phyloP scores from a whole-genome alignment of 2,797 vertebrate genomes.

The Huso huso region DNA sequence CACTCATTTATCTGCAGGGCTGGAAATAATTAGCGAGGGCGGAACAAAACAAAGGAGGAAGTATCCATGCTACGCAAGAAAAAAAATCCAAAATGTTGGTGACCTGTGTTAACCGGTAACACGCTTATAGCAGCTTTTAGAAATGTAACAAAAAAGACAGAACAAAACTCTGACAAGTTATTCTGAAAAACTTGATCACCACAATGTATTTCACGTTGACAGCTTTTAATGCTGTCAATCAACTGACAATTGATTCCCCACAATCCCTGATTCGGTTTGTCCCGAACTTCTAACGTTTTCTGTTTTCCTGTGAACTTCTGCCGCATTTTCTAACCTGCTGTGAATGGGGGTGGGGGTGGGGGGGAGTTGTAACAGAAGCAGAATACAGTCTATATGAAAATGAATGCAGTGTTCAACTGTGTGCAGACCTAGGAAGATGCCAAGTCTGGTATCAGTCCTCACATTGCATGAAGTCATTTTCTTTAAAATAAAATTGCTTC shows the following conservation, averaged over 20 bases:
- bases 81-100: no score
- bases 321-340: not conserved
- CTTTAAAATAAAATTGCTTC: not conserved
- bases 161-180: no score
- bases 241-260: no score
- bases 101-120: no score
- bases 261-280: not conserved
- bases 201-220: no score
- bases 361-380: not conserved
- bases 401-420: not conserved
- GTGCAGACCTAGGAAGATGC: not conserved
- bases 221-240: no score
- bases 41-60: no score
- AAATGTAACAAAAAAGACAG: no score
- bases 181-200: no score
- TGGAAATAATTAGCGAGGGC: slow-evolving; percentile 13
- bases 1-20: slow-evolving; percentile 3
- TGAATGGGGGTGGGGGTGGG: not conserved
- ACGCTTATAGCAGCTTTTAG: no score
- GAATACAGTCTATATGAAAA: not conserved
- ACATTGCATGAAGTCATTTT: not conserved
- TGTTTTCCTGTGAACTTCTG: not conserved
- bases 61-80: no score
- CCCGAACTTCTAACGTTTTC: not conserved
- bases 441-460: not conserved